These are phyloP conservation scores for Lepidocyrtoides sp. DNA, from an alignment of 2,888 invertebrate species.

Conservation along the genomic window DNA sequence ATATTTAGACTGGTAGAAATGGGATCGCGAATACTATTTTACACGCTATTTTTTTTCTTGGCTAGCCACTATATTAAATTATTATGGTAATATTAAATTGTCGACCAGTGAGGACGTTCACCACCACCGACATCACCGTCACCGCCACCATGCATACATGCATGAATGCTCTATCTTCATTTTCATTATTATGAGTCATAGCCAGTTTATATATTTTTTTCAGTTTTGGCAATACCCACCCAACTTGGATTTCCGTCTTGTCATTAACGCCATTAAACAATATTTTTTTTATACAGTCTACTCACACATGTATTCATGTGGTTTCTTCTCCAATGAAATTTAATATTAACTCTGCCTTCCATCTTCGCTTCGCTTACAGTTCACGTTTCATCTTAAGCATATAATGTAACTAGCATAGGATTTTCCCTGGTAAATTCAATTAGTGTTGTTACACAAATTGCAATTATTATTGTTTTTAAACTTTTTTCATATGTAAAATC, in stretches of 20 bases:
- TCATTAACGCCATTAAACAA: conserved; percentile 19
- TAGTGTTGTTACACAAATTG: not conserved
- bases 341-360: not conserved
- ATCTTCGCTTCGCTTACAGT: not conserved
- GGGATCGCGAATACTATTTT: not conserved
- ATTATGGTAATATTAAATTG: conserved; percentile 49
- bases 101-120: not conserved
- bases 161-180: not conserved
- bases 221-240: conserved; percentile 4
- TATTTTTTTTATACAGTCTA: not conserved
- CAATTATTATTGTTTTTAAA: not conserved
- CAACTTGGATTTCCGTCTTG: conserved; percentile 11
- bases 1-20: not conserved
- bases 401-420: not conserved
- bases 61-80: conserved; percentile 43
- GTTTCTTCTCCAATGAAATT: not conserved
- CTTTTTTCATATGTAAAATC: conserved; percentile 8
- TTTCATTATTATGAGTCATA: conserved; percentile 10
- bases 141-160: not conserved
- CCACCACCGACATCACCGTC: not conserved
- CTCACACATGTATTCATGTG: not conserved
- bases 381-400: not conserved
- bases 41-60: conserved; percentile 53
- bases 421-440: not conserved
- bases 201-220: not conserved